Evolutionary conservation across 2,113 vertebrate genomes (phyloP).

Genomic region (Clarias batrachus): DNA sequence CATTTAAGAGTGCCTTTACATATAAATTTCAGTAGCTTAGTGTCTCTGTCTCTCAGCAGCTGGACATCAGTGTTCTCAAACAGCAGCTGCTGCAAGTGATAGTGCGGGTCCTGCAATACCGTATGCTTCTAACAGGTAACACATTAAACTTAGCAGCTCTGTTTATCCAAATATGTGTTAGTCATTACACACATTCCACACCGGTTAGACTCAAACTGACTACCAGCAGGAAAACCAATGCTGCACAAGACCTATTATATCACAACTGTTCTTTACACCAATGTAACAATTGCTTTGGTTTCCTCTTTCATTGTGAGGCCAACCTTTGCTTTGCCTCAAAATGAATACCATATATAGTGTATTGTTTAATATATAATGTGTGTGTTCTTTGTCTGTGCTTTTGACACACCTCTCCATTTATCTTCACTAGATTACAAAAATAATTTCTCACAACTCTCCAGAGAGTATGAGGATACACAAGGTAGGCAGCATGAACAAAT

Average conservation of each 20-base stretch:
- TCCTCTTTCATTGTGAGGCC: background rate
- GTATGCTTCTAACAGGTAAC: conserved; percentile 92
- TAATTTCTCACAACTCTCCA: conserved; percentile 89
- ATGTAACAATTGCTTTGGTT: background rate
- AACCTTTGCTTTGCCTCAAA: background rate
- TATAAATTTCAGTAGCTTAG: background rate
- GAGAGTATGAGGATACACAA: conserved; percentile 89
- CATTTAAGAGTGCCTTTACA: background rate
- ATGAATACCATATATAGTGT: background rate
- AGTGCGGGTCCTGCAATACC: conserved; percentile 90
- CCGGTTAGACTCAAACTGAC: background rate
- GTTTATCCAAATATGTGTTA: conserved; percentile 9
- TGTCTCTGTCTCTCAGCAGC: conserved; percentile 34
- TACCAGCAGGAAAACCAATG: background rate
- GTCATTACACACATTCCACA: conserved; percentile 45
- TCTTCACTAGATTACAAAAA: conserved; percentile 89
- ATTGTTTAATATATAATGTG: background rate
- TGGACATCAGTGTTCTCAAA: conserved; percentile 65
- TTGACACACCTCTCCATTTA: conserved; percentile 33
- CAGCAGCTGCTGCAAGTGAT: conserved; percentile 87
- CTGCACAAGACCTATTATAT: background rate
- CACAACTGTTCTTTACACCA: background rate
- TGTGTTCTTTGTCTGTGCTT: conserved; percentile 1
- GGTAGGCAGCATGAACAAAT: conserved; percentile 66
- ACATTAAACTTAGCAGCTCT: background rate